Percentiles rank a stretch among this genome's conserved stretches.
phyloP scores from a whole-genome alignment of 2,797 vertebrate genomes.

The Anguilla pacifica region DNA sequence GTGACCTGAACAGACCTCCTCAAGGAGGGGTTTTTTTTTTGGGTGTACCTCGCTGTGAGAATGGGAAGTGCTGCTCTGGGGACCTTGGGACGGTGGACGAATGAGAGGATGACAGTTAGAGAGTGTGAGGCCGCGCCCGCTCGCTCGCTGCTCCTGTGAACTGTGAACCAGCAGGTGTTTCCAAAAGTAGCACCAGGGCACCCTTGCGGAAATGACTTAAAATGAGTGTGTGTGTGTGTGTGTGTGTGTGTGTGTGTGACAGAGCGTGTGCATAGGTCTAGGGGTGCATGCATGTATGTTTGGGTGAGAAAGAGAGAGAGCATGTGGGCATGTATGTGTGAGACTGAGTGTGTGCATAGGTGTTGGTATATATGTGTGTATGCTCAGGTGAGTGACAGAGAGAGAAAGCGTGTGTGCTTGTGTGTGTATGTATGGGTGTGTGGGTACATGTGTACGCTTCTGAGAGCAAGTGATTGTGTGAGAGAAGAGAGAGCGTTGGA shows the following conservation, averaged over 20 bases:
- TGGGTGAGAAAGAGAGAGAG: background rate
- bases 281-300: background rate
- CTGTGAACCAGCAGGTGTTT: background rate
- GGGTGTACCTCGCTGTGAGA: background rate
- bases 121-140: background rate
- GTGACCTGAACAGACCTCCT: background rate
- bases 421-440: background rate
- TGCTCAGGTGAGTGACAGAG: too few relatives aligned
- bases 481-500: background rate
- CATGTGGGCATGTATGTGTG: background rate
- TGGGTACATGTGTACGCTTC: background rate
- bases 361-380: too few relatives aligned
- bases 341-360: too few relatives aligned
- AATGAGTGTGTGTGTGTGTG: background rate
- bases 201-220: background rate
- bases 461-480: background rate
- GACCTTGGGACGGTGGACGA: background rate
- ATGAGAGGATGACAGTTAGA: constrained; percentile 17
- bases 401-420: too few relatives aligned
- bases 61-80: background rate
- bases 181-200: background rate
- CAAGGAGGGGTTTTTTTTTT: background rate
- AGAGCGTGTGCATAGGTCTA: too few relatives aligned
- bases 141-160: constrained; percentile 19
- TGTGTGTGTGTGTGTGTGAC: too few relatives aligned